A percentile compares a stretch with the other conserved stretches of the same genome.
Conservation (phyloP, 2,113 vertebrate species). For the Geococcyx californianus region DNA sequence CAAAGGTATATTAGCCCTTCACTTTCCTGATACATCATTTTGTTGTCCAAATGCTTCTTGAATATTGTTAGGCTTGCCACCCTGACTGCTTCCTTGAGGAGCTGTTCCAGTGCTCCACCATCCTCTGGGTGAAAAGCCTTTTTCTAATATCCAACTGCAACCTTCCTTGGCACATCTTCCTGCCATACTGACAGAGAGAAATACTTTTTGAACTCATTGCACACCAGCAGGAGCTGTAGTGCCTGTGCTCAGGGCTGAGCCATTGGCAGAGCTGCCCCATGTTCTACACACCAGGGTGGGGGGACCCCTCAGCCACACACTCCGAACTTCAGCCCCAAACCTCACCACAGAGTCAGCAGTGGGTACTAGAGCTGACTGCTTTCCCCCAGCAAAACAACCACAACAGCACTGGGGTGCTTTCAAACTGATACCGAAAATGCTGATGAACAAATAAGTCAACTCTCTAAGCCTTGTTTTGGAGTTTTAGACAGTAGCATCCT, state of each 20-base stretch:
- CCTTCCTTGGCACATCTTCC: too few species aligned
- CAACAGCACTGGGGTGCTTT: not conserved
- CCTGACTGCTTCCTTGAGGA: too few species aligned
- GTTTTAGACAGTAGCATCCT: too few species aligned
- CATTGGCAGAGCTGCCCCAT: not conserved
- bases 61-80: too few species aligned
- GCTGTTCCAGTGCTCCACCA: too few species aligned
- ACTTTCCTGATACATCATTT: too few species aligned
- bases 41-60: too few species aligned
- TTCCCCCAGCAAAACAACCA: fast-evolving
- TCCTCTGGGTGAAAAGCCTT: too few species aligned
- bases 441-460: too few species aligned
- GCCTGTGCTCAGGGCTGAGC: not conserved
- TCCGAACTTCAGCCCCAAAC: not conserved
- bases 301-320: not conserved
- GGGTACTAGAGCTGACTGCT: fast-evolving
- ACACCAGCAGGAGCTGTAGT: fast-evolving
- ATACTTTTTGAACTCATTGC: not conserved
- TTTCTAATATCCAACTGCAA: too few species aligned
- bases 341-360: not conserved
- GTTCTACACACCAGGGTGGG: fast-evolving
- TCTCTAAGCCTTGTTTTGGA: too few species aligned
- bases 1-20: not conserved
- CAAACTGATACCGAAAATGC: too few species aligned
- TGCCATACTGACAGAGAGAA: not conserved